Percentiles rank a stretch among this genome's conserved stretches.
phyloP scores from a whole-genome alignment of 1,140 invertebrate genomes.

The Caerostris darwini region DNA sequence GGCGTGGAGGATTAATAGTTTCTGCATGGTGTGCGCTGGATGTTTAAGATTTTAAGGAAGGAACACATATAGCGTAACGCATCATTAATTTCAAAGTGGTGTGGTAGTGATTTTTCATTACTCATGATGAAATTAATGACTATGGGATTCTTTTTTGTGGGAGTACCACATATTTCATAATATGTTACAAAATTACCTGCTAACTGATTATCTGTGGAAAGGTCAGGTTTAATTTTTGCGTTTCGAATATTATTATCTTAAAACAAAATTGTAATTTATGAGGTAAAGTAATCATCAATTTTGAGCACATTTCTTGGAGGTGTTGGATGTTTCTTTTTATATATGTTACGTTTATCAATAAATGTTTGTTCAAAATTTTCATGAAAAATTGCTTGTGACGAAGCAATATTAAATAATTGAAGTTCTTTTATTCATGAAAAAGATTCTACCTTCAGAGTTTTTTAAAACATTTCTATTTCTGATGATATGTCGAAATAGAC shows the following conservation, averaged over 20 bases:
- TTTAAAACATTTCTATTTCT: too few species aligned
- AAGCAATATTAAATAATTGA: too few species aligned
- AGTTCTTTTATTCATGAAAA: too few species aligned
- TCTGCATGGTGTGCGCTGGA: neutral
- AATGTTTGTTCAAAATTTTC: too few species aligned
- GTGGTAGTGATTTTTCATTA: neutral
- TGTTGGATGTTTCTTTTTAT: too few species aligned
- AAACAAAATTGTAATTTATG: neutral
- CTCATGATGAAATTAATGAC: neutral
- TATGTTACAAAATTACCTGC: neutral
- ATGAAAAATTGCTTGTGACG: too few species aligned
- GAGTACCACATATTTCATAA: neutral
- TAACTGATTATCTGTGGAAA: neutral
- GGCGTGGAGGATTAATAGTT: neutral
- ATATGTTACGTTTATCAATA: too few species aligned
- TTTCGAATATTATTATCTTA: neutral
- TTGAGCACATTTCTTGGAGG: too few species aligned
- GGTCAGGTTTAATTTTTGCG: neutral
- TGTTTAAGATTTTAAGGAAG: neutral
- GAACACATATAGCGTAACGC: neutral
- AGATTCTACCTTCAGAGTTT: too few species aligned
- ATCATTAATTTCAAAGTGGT: neutral
- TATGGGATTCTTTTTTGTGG: neutral
- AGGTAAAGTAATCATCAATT: too few species aligned
- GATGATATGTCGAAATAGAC: too few species aligned